Evolutionary conservation across 1,140 invertebrate species (phyloP), one percentile per base, ranked within the genome.

Genomic region (Plutomurus gul): DNA sequence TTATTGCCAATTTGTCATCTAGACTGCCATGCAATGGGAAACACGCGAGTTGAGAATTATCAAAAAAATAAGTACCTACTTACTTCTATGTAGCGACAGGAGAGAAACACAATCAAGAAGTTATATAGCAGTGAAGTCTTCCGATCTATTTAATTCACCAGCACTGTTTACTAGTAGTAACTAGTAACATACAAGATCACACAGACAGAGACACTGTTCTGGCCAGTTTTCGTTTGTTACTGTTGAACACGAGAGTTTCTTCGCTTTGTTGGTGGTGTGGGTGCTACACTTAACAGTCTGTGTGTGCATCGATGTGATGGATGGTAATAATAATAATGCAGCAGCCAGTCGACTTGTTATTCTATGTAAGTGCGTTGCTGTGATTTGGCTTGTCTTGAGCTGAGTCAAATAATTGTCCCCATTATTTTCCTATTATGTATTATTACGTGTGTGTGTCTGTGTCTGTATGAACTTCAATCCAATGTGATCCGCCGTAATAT

Each of bases 1-100:
- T 65, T 65, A 65, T 65, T 65, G 56, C 56, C 56, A 65, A 65
- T 65, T 65, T 65, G 56, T 33, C n/a, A n/a, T 10, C 51, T 27
- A 27, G 22, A 27, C 46, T 47, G 25, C 56, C 56, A 65, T 65
- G 56, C 56, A 65, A 65, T 36, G 22, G 22, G 7, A 65, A 60
- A 30, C 56, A 65, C 56, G 56, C 56, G 56, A 65, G 27, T n/a
- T 65, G 13, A 33, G 56, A 65, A 65, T 65, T 65, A 65, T 25
- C n/a, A 65, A 65, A 47, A 49, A 49, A n/a, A 49, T 18, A 16
- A 33, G 22, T 65, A n/a, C n/a, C n/a, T n/a, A n/a, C n/a, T n/a
- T n/a, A n/a, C n/a, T n/a, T n/a, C n/a, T n/a, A n/a, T n/a, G n/a
- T n/a, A n/a, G n/a, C n/a, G n/a, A n/a, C n/a, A n/a, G n/a, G n/a